These are phyloP conservation scores for Silurus asotus DNA, from an alignment of 2,113 vertebrate genomes.

Conservation along the genomic window DNA sequence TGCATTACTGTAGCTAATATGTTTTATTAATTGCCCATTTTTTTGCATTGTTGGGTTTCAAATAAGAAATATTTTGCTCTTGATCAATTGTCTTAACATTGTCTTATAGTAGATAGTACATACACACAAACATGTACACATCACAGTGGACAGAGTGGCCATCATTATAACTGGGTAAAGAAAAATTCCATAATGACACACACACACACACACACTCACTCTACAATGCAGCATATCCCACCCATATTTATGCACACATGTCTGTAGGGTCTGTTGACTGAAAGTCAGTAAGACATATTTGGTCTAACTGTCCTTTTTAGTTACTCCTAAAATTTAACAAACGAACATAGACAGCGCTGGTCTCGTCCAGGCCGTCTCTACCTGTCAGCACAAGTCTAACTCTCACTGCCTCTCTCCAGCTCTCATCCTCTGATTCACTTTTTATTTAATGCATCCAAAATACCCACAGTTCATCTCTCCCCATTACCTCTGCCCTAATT, in stretches of 20 bases:
- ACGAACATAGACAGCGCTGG: constrained; percentile 16
- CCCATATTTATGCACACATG: constrained; percentile 7
- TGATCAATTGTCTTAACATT: too few species aligned
- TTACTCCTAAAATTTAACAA: constrained; percentile 30
- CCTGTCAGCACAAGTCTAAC: constrained; percentile 35
- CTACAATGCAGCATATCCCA: background rate
- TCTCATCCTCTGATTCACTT: constrained; percentile 20
- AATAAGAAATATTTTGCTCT: too few species aligned
- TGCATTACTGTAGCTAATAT: background rate
- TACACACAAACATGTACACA: constrained; percentile 22
- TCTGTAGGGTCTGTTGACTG: background rate
- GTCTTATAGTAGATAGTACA: background rate
- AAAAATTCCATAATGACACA: constrained; percentile 53
- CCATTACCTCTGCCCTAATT: background rate
- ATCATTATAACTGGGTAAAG: constrained; percentile 38
- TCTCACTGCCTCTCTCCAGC: constrained; percentile 13
- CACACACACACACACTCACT: background rate
- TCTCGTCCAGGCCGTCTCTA: constrained; percentile 25
- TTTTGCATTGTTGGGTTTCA: too few species aligned
- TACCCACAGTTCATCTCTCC: background rate
- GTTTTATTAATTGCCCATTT: too few species aligned
- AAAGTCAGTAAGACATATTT: constrained; percentile 24
- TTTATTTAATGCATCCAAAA: background rate
- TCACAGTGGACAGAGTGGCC: constrained; percentile 38
- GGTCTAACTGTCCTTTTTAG: constrained; percentile 37